Evolutionary conservation across 2,888 invertebrate species (phyloP), one percentile per base, ranked within the genome.

Genomic region (Nemapogon koenigi): DNA sequence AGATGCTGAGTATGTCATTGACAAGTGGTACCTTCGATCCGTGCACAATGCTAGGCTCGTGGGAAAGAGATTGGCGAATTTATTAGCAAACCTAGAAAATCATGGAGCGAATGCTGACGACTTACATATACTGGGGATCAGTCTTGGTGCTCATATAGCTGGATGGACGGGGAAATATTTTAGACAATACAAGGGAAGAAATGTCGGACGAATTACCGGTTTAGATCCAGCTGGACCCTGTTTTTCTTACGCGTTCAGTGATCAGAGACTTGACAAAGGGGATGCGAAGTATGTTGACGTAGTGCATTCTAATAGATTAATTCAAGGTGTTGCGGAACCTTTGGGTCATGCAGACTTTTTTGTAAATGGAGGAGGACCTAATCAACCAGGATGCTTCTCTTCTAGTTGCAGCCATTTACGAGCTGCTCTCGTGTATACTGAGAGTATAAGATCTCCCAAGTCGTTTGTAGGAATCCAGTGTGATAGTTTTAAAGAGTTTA

Each of bases 341-440:
- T 64, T 88, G 43, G 89, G 89, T 0, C 88, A 89, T 59, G 85
- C 83, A 2, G 89, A 89, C 58, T 89, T 87, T 59, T 89, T 86
- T 68, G 85, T 89, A 3, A 89, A 89, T 49, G 83, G 84, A 14
- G 89, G 89, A 11, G 81, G 84, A 2, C 82, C 87, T 0, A 70
- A 82, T 41, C 89, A 89, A 53, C 89, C 88, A 1, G 88, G 88
- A 6, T 89, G 89, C 53, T 65, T 83, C 19, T 65, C 72, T 56
- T 73, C 75, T 0, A 64, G 69, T 2, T 80, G 80, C 44, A 80
- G 80, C 47, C 80, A 80, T 46, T 57, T 75, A 15, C 59, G 80
- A 38, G 78, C 79, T 3, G 71, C 71, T 2, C 53, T 67, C 53
- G 62, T 78, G 3, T 80, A 66, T 39, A 62, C 60, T 10, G 79